Evolutionary conservation across 2,888 invertebrate genomes (phyloP).

Genomic region (Ophion ventricosus): DNA sequence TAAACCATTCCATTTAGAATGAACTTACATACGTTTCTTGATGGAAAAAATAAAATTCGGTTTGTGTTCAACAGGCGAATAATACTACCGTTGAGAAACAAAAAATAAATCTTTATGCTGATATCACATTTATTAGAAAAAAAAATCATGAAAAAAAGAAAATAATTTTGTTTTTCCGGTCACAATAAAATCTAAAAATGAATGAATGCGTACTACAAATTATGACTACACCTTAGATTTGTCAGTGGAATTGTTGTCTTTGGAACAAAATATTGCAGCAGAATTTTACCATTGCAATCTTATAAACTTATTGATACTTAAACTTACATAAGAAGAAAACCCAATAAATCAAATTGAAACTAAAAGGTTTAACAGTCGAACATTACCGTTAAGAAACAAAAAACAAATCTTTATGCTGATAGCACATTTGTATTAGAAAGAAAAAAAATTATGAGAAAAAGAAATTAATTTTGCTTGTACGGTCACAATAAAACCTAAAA

Average conservation of each 20-base stretch:
- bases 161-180: constrained; percentile 14
- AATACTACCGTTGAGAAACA: constrained; percentile 31
- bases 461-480: background rate
- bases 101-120: constrained; percentile 39
- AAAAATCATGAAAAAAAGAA: constrained; percentile 13
- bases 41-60: background rate
- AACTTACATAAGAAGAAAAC: constrained; percentile 32
- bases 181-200: constrained; percentile 37
- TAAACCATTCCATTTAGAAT: constrained; percentile 28
- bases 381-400: constrained; percentile 38
- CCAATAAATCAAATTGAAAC: constrained; percentile 28
- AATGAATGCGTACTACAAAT: constrained; percentile 32
- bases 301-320: constrained; percentile 28
- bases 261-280: constrained; percentile 49
- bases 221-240: constrained; percentile 26
- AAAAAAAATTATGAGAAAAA: constrained; percentile 28
- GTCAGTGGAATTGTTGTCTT: constrained; percentile 29
- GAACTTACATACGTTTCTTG: constrained; percentile 24
- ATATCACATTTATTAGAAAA: constrained; percentile 18
- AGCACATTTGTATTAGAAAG: constrained; percentile 24
- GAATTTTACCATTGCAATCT: constrained; percentile 38
- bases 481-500: constrained; percentile 33
- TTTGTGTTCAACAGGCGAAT: constrained; percentile 23
- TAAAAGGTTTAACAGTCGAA: constrained; percentile 32
- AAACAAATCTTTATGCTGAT: constrained; percentile 30